phyloP scores from a whole-genome alignment of 2,797 vertebrate genomes.

The Coluber constrictor region DNA sequence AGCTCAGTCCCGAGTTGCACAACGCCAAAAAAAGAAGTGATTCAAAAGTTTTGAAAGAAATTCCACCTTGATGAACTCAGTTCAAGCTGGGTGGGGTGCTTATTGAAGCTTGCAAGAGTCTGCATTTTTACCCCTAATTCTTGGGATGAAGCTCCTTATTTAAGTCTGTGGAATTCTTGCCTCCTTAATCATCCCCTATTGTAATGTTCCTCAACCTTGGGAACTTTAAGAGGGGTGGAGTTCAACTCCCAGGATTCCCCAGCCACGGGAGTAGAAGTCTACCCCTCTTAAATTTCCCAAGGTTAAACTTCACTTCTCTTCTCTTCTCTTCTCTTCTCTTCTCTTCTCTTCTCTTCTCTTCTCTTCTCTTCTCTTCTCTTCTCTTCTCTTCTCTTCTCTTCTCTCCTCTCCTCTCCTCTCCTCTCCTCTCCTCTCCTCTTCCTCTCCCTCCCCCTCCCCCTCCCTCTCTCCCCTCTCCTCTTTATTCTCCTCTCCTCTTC shows the following conservation, averaged over 20 bases:
- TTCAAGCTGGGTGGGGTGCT: neutral
- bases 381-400: no score
- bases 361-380: no score
- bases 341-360: no score
- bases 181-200: neutral
- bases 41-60: neutral
- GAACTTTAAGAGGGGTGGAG: no score
- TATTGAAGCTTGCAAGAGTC: neutral
- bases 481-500: no score
- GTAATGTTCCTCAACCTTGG: neutral
- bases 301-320: no score
- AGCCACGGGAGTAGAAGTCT: neutral
- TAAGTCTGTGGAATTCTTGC: neutral
- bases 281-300: neutral
- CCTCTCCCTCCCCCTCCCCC: no score
- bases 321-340: no score
- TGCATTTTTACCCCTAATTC: neutral
- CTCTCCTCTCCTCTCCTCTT: no score
- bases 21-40: neutral
- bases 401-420: no score
- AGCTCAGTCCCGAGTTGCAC: neutral
- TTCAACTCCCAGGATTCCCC: neutral
- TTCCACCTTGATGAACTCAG: neutral
- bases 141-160: neutral
- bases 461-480: no score